Conservation (phyloP, 2,888 invertebrate species). For the Rapana venosa region DNA sequence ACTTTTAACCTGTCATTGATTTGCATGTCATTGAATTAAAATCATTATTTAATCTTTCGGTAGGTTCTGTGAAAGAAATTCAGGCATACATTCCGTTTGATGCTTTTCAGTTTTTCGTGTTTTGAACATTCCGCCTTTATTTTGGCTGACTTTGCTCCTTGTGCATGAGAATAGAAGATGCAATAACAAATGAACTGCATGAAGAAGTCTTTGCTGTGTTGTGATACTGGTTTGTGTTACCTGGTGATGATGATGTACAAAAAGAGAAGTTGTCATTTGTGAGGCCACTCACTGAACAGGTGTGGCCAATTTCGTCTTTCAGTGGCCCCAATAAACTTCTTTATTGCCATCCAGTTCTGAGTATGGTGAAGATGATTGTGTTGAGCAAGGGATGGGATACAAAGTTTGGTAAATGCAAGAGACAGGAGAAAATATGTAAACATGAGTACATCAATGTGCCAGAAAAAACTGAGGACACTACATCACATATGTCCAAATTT, state of each 20-base stretch:
- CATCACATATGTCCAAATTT: too few species aligned
- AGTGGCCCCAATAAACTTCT: conserved; percentile 12
- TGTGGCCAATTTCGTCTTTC: conserved; percentile 18
- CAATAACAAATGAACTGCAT: background rate
- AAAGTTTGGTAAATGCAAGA: too few species aligned
- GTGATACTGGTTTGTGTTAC: conserved; percentile 12
- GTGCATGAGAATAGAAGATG: background rate
- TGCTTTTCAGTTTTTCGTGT: background rate
- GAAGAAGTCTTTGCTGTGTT: background rate
- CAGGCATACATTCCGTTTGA: background rate
- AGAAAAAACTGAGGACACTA: too few species aligned
- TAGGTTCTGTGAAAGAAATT: background rate
- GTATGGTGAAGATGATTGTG: too few species aligned
- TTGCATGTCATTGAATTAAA: background rate
- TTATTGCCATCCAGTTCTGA: background rate
- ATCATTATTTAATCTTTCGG: background rate
- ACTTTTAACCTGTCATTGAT: too few species aligned
- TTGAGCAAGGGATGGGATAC: too few species aligned
- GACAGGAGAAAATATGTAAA: too few species aligned
- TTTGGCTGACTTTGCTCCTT: background rate
- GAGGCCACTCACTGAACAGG: background rate
- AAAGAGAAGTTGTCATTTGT: background rate
- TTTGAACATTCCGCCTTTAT: background rate
- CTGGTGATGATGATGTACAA: background rate
- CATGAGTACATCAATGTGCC: too few species aligned